phyloP scores from a whole-genome alignment of 2,888 invertebrate genomes.

The Argyresthia goedartella region DNA sequence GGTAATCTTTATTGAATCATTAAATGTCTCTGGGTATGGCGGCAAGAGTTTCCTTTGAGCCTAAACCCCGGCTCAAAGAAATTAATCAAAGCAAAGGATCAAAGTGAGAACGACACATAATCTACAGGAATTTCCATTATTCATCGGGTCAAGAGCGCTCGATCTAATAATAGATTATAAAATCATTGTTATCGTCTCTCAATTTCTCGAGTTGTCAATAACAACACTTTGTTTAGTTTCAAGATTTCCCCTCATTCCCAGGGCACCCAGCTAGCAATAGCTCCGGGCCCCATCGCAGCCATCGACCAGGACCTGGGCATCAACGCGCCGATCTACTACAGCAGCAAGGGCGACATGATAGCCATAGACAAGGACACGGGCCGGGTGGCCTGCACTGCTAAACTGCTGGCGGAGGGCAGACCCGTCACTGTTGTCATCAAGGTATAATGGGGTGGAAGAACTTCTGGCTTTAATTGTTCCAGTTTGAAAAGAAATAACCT shows the following conservation, averaged over 20 bases:
- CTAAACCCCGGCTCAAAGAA: too few species aligned
- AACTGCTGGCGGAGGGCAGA: constrained; percentile 73
- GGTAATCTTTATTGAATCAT: too few species aligned
- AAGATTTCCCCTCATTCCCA: constrained; percentile 29
- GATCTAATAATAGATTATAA: too few species aligned
- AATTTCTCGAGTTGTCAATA: too few species aligned
- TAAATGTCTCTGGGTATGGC: too few species aligned
- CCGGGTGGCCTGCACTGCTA: constrained; percentile 68
- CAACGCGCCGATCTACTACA: constrained; percentile 78
- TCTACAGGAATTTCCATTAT: too few species aligned
- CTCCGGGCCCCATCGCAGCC: constrained; percentile 81
- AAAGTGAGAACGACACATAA: too few species aligned
- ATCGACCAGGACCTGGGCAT: constrained; percentile 86
- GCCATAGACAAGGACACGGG: constrained; percentile 77
- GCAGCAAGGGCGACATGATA: constrained; percentile 45
- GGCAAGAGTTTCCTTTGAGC: too few species aligned
- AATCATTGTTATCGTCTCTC: too few species aligned
- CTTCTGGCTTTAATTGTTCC: too few species aligned
- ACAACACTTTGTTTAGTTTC: background rate
- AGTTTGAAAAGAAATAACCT: background rate
- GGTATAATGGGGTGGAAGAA: constrained; percentile 35
- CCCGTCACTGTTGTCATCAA: constrained; percentile 86
- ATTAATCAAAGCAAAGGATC: too few species aligned
- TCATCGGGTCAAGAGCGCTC: too few species aligned
- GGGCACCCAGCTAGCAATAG: constrained; percentile 75